A percentile compares a stretch with the other conserved stretches of the same genome.
Evolutionary conservation across 2,888 invertebrate species (phyloP).

Genomic region (Sceliomorpha sp.): DNA sequence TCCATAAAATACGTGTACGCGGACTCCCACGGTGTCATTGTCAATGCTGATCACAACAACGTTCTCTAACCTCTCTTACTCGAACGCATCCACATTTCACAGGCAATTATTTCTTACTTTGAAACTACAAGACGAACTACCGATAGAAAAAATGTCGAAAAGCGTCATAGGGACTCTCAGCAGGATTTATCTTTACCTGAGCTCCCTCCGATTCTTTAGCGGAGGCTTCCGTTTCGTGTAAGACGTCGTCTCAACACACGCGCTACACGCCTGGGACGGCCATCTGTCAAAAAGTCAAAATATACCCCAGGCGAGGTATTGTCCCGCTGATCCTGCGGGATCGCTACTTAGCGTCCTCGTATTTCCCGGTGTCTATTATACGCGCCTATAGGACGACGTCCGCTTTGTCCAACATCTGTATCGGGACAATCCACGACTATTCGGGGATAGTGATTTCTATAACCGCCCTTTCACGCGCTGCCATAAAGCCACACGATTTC

Average conservation of each 20-base stretch:
- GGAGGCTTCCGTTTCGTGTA: conserved; percentile 62
- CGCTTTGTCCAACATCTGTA: conserved; percentile 79
- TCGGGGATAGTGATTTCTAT: conserved; percentile 52
- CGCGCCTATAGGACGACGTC: conserved; percentile 61
- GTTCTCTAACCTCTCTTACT: conserved; percentile 59
- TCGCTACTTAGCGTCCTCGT: conserved; percentile 78
- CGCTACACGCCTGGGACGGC: conserved; percentile 60
- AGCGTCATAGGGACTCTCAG: conserved; percentile 15
- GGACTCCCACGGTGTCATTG: conserved; percentile 65
- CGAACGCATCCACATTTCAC: conserved; percentile 59
- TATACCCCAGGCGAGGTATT: conserved; percentile 76
- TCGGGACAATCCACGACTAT: conserved; percentile 54
- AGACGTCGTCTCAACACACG: conserved; percentile 51
- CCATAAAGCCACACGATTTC: conserved; percentile 38
- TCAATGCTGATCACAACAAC: conserved; percentile 71
- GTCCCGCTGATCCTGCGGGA: conserved; percentile 76
- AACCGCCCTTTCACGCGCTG: conserved; percentile 48
- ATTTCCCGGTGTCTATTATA: conserved; percentile 71
- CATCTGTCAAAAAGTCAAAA: conserved; percentile 81
- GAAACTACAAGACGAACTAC: conserved; percentile 33
- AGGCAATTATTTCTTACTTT: conserved; percentile 68
- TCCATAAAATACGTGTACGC: conserved; percentile 32
- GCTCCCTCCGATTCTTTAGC: conserved; percentile 19
- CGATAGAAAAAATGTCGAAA: conserved; percentile 16
- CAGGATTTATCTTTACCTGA: conserved; percentile 33